A percentile compares a stretch with the other conserved stretches of the same genome.
These are phyloP conservation scores for Drymonia ruficornis DNA, from an alignment of 2,888 invertebrate species.

Conservation along the genomic window DNA sequence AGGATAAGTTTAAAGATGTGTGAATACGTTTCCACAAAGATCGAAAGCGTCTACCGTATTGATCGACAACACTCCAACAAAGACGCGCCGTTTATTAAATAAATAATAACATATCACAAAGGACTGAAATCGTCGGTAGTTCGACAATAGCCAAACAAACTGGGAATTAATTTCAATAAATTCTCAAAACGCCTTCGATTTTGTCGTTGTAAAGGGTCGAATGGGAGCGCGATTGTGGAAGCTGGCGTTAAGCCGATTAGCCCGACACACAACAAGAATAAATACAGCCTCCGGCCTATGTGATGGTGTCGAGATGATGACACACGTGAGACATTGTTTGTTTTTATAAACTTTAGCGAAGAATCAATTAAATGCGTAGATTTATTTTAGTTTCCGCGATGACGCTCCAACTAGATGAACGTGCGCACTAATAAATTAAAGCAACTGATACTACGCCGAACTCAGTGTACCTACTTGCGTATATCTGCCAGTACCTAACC, in stretches of 20 bases:
- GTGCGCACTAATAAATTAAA: too few relatives aligned
- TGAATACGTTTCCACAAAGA: slow-evolving; percentile 35
- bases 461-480: too few relatives aligned
- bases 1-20: slow-evolving; percentile 29
- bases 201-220: slow-evolving; percentile 59
- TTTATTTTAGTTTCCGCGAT: too few relatives aligned
- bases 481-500: too few relatives aligned
- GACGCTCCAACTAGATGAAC: too few relatives aligned
- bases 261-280: slow-evolving; percentile 67
- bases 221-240: slow-evolving; percentile 61
- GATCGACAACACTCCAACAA: slow-evolving; percentile 69
- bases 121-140: slow-evolving; percentile 65
- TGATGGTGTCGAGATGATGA: slow-evolving; percentile 44
- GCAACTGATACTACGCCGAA: too few relatives aligned
- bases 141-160: slow-evolving; percentile 79
- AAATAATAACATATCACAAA: slow-evolving; percentile 77
- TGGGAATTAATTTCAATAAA: slow-evolving; percentile 81
- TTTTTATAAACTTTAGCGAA: slow-evolving; percentile 44
- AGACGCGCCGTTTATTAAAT: slow-evolving; percentile 76
- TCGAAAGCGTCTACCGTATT: slow-evolving; percentile 58
- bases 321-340: slow-evolving; percentile 66
- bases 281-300: slow-evolving; percentile 57
- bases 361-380: background rate
- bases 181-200: slow-evolving; percentile 79
- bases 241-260: slow-evolving; percentile 79